A percentile compares a stretch with the other conserved stretches of the same genome.
phyloP scores from a whole-genome alignment of 1,140 invertebrate species.

The Teleopsis dalmanni region DNA sequence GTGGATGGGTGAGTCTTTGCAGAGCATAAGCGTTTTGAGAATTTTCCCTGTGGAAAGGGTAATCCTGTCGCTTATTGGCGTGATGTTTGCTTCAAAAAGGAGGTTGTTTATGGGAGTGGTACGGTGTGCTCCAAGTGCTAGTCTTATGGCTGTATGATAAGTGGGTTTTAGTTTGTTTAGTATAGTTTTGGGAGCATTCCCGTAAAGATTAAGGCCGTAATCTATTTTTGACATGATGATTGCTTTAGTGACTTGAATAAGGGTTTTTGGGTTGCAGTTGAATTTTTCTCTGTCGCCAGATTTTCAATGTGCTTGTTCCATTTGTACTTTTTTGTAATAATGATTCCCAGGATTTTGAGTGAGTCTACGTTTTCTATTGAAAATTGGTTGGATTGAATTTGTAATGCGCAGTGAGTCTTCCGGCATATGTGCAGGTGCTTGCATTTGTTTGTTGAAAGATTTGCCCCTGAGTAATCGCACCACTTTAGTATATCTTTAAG shows the following conservation, averaged over 20 bases:
- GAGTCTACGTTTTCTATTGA: constrained; percentile 6
- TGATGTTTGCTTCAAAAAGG: too few relatives aligned
- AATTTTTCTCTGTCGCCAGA: constrained; percentile 14
- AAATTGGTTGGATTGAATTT: constrained; percentile 4
- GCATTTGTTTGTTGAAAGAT: constrained; percentile 12
- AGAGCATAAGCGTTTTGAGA: neutral
- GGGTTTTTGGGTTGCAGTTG: constrained; percentile 10
- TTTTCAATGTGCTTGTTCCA: constrained; percentile 16
- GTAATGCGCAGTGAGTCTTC: constrained; percentile 12
- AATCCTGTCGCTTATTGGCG: too few relatives aligned
- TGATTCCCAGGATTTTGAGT: constrained; percentile 13
- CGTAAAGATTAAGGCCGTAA: constrained; percentile 11
- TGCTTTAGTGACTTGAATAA: constrained; percentile 10
- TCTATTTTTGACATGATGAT: constrained; percentile 11
- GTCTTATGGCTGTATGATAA: constrained; percentile 1
- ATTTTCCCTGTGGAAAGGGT: too few relatives aligned
- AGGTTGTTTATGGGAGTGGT: too few relatives aligned
- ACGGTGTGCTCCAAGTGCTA: constrained; percentile 7
- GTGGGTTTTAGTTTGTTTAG: too few relatives aligned
- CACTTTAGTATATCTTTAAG: constrained; percentile 9
- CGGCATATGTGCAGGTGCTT: constrained; percentile 12
- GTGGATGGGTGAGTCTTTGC: neutral
- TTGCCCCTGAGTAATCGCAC: constrained; percentile 12
- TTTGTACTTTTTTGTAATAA: constrained; percentile 16
- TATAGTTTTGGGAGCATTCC: too few relatives aligned